Evolutionary conservation across 2,113 vertebrate genomes (phyloP).

Genomic region (Gobio gobio): DNA sequence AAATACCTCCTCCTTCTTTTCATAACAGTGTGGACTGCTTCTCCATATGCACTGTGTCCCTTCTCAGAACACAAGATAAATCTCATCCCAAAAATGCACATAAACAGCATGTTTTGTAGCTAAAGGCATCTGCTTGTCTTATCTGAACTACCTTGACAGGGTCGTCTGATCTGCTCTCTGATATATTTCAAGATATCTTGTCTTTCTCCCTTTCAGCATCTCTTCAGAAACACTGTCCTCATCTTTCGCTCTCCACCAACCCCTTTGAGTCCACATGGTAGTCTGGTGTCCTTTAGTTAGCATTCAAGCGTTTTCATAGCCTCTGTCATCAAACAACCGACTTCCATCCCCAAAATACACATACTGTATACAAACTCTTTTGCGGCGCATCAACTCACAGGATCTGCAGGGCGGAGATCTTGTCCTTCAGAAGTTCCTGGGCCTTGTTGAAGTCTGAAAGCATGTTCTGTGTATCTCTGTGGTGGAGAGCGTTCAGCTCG

Average conservation of each 20-base stretch:
- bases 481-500: conserved; percentile 88
- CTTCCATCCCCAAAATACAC: neutral
- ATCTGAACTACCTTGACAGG: conserved; percentile 7
- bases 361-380: neutral
- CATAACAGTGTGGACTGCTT: neutral
- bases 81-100: neutral
- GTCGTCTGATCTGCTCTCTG: neutral
- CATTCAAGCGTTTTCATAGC: neutral
- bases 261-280: neutral
- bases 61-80: neutral
- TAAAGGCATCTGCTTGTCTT: conserved; percentile 6
- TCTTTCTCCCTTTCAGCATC: neutral
- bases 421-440: conserved; percentile 98
- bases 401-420: conserved; percentile 96
- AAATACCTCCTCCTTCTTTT: too few relatives aligned
- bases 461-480: conserved; percentile 96
- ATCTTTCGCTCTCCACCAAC: neutral
- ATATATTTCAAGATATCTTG: neutral
- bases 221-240: neutral
- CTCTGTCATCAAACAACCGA: neutral
- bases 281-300: neutral
- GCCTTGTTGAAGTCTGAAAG: conserved; percentile 99
- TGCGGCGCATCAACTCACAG: conserved; percentile 83
- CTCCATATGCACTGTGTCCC: neutral
- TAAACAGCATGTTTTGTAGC: conserved; percentile 14